Percentiles rank a stretch among this genome's conserved stretches.
Evolutionary conservation across 2,888 invertebrate genomes (phyloP).

Genomic region (Drosophila planitibia): DNA sequence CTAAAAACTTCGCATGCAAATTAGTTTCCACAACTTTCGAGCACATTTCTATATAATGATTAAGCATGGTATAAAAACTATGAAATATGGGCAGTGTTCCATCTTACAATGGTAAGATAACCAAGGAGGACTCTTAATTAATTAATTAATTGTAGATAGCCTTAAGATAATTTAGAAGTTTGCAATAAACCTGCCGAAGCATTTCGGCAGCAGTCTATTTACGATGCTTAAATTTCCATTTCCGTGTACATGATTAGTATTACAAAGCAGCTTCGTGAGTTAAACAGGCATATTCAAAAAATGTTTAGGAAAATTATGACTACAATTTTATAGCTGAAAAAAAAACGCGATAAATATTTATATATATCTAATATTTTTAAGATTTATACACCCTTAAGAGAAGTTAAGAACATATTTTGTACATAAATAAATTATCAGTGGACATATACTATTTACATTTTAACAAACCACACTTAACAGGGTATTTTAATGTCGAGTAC

Average conservation of each 20-base stretch:
- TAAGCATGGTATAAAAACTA: neutral
- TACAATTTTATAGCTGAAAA: too few relatives aligned
- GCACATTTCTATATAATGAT: neutral
- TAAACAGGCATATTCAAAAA: too few relatives aligned
- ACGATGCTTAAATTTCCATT: too few relatives aligned
- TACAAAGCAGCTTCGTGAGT: too few relatives aligned
- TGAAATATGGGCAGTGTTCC: neutral
- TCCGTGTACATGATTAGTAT: too few relatives aligned
- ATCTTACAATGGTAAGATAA: too few relatives aligned
- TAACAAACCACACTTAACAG: neutral
- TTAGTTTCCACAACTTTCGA: neutral
- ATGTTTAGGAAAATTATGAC: neutral
- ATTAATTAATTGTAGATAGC: too few relatives aligned
- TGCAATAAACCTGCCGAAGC: too few relatives aligned
- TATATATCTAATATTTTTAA: neutral
- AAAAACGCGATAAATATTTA: neutral
- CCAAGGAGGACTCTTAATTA: too few relatives aligned
- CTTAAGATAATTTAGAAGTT: too few relatives aligned
- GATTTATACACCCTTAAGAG: neutral
- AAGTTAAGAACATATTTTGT: neutral
- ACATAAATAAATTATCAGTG: neutral
- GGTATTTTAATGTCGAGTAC: constrained; percentile 22
- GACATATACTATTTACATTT: neutral
- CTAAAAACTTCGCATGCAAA: neutral
- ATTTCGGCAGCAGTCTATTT: too few relatives aligned